These are phyloP conservation scores for Sebastes wilsoni DNA, from an alignment of 2,797 vertebrate species.

Conservation along the genomic window DNA sequence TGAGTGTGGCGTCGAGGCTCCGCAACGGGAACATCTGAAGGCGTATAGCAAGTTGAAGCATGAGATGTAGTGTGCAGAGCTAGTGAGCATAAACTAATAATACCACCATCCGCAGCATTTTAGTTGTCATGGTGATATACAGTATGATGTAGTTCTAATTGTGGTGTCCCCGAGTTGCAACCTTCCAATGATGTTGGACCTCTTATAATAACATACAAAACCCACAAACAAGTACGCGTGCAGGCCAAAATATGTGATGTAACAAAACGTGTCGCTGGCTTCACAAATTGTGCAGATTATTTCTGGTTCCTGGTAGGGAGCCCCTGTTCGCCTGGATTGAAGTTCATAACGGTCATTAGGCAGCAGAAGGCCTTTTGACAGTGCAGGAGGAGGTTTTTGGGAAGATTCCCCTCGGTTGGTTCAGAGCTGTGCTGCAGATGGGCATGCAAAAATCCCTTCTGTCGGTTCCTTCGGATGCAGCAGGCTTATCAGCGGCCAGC, in stretches of 20 bases:
- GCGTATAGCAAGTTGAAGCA: constrained; percentile 58
- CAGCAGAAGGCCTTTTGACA: constrained; percentile 59
- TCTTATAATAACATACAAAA: constrained; percentile 5
- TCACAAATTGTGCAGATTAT: constrained; percentile 25
- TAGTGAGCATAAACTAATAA: constrained; percentile 64
- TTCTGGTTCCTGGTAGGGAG: constrained; percentile 27
- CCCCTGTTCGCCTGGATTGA: constrained; percentile 2
- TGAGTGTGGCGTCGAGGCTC: constrained; percentile 18
- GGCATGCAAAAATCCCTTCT: constrained; percentile 53
- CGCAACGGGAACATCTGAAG: constrained; percentile 63
- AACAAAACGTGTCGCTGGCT: constrained; percentile 15
- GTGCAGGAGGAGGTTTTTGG: constrained; percentile 43
- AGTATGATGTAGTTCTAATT: constrained; percentile 44
- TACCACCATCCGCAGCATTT: constrained; percentile 59
- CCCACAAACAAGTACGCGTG: not conserved
- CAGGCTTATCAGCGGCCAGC: constrained; percentile 45
- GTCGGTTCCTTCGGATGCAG: constrained; percentile 34
- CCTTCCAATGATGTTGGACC: constrained; percentile 30
- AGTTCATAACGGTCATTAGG: constrained; percentile 42
- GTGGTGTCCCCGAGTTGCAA: constrained; percentile 27
- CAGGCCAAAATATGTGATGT: constrained; percentile 13
- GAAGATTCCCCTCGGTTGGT: constrained; percentile 45
- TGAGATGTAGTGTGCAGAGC: constrained; percentile 44
- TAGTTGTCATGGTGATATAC: constrained; percentile 66
- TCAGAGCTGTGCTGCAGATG: constrained; percentile 60